Percentiles rank a stretch among this genome's conserved stretches.
Conservation (phyloP, 1,140 invertebrate genomes). For the Uloborus diversus region DNA sequence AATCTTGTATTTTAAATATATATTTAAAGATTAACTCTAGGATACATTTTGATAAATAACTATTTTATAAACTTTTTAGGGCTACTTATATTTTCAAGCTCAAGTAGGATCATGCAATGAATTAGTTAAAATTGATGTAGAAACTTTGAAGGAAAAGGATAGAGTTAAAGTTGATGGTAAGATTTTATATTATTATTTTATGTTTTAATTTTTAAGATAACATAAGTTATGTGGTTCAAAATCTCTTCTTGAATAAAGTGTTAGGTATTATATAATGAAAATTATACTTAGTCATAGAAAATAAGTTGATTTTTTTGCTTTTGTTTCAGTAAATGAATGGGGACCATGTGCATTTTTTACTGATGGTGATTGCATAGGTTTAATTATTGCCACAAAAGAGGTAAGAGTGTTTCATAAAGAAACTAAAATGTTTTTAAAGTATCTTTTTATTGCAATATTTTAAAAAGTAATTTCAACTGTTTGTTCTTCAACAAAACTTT, state of each 20-base stretch:
- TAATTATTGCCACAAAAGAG: slow-evolving; percentile 81
- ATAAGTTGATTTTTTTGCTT: slow-evolving; percentile 16
- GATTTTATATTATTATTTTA: slow-evolving; percentile 11
- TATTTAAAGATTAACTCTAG: too few relatives aligned
- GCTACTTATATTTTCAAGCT: slow-evolving; percentile 69
- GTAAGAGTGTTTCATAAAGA: slow-evolving; percentile 72
- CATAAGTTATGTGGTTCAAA: not conserved
- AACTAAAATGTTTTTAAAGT: too few relatives aligned
- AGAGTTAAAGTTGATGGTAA: slow-evolving; percentile 72
- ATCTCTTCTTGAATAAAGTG: not conserved
- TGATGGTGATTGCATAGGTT: slow-evolving; percentile 83
- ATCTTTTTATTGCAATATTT: too few relatives aligned
- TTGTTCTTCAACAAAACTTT: too few relatives aligned
- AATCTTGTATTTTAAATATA: too few relatives aligned
- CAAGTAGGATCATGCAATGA: slow-evolving; percentile 63
- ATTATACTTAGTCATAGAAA: not conserved
- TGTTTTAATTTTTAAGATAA: not conserved
- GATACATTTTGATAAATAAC: too few relatives aligned
- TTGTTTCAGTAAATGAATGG: slow-evolving; percentile 61
- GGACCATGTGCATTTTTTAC: slow-evolving; percentile 80
- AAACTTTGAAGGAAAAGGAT: slow-evolving; percentile 65
- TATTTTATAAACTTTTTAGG: slow-evolving; percentile 68
- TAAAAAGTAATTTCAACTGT: too few relatives aligned
- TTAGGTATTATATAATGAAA: not conserved
- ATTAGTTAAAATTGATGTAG: slow-evolving; percentile 66